Evolutionary conservation across 2,797 vertebrate species (phyloP).

Genomic region (Gouania willdenowi): DNA sequence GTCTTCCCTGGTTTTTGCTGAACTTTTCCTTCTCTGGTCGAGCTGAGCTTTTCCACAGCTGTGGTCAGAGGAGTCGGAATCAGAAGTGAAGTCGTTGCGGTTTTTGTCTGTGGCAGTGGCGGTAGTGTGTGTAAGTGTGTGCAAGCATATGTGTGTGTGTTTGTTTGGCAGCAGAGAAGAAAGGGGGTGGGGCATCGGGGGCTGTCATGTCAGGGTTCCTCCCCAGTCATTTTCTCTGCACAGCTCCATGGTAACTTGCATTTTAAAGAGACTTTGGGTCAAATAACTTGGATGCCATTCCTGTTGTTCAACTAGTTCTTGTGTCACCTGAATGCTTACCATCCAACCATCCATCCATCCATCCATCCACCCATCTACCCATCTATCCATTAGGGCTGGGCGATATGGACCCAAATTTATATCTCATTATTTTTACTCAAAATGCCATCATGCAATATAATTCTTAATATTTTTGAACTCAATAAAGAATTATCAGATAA

Average conservation of each 20-base stretch:
- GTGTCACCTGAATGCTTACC: slow-evolving; percentile 59
- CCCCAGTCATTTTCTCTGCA: slow-evolving; percentile 59
- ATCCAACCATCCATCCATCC: no score
- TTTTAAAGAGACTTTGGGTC: slow-evolving; percentile 54
- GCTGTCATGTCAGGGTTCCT: slow-evolving; percentile 59
- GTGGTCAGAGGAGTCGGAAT: slow-evolving; percentile 61
- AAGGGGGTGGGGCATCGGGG: not conserved
- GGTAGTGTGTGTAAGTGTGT: slow-evolving; percentile 10
- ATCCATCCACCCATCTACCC: no score
- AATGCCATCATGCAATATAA: no score
- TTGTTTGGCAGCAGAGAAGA: no score
- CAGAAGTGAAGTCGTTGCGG: slow-evolving; percentile 43
- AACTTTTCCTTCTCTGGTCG: slow-evolving; percentile 18
- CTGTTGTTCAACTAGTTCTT: slow-evolving; percentile 67
- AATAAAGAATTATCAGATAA: no score
- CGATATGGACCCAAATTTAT: no score
- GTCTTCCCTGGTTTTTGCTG: slow-evolving; percentile 26
- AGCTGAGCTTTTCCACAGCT: slow-evolving; percentile 64
- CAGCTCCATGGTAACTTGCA: slow-evolving; percentile 66
- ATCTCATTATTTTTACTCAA: no score
- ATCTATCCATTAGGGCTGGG: no score
- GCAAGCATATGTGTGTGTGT: slow-evolving; percentile 12
- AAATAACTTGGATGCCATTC: slow-evolving; percentile 70
- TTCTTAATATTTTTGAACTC: no score
- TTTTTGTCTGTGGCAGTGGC: slow-evolving; percentile 11